Percentiles rank a stretch among this genome's conserved stretches.
phyloP scores from a whole-genome alignment of 2,888 invertebrate species.

The Lamproptera curius region DNA sequence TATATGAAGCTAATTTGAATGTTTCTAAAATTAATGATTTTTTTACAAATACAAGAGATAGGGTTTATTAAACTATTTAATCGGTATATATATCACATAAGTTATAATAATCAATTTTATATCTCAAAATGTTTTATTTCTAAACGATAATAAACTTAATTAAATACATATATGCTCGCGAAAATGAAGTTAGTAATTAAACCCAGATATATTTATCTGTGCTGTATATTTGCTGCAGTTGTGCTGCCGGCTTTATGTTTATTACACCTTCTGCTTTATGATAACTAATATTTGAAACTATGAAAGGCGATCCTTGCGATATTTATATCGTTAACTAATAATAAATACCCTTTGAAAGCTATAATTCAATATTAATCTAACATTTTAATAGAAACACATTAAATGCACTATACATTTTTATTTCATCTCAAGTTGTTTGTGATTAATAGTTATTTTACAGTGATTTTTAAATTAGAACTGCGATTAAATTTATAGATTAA shows the following conservation, averaged over 20 bases:
- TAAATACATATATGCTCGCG: background rate
- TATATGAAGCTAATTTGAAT: no score
- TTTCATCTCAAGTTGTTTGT: no score
- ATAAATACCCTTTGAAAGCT: slow-evolving; percentile 15
- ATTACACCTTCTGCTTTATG: background rate
- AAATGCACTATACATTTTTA: no score
- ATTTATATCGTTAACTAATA: slow-evolving; percentile 17
- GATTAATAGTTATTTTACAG: no score
- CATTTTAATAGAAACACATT: slow-evolving; percentile 18
- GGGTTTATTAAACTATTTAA: no score
- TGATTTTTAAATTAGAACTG: no score
- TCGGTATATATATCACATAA: no score
- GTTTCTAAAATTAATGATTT: no score
- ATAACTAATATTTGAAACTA: slow-evolving; percentile 11
- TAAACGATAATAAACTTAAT: background rate
- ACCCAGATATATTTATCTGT: background rate
- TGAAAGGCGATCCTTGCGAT: slow-evolving; percentile 9
- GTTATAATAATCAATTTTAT: background rate
- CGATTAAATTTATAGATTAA: no score
- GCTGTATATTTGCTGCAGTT: background rate
- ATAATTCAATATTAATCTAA: slow-evolving; percentile 15
- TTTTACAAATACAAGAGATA: no score
- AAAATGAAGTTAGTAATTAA: background rate
- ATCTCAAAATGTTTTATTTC: background rate
- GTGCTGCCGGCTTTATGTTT: background rate